phyloP scores from a whole-genome alignment of 2,113 vertebrate species.

The Cyprinodon variegatus region DNA sequence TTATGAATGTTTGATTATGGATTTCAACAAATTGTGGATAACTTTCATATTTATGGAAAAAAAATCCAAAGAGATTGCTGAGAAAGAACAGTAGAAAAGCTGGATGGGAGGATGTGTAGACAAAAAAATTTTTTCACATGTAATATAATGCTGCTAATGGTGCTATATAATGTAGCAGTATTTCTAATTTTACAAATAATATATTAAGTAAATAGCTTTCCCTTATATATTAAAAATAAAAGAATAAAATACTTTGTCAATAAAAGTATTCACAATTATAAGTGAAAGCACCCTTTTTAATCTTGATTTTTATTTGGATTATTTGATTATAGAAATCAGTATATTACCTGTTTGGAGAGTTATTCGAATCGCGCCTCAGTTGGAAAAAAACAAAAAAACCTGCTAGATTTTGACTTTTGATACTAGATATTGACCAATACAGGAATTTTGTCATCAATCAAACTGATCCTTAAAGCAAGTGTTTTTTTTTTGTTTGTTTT shows the following conservation, averaged over 20 bases:
- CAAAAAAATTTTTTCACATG: slow-evolving; percentile 22
- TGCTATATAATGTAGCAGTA: background rate
- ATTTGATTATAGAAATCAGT: background rate
- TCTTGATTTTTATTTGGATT: background rate
- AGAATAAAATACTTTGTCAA: too few relatives aligned
- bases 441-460: too few relatives aligned
- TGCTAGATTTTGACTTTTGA: too few relatives aligned
- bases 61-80: slow-evolving; percentile 13
- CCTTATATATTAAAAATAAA: too few relatives aligned
- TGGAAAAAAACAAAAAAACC: background rate
- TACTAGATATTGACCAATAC: too few relatives aligned
- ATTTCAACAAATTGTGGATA: slow-evolving; percentile 36
- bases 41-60: slow-evolving; percentile 40
- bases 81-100: slow-evolving; percentile 5
- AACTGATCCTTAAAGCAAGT: too few relatives aligned
- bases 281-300: background rate
- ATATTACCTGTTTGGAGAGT: background rate
- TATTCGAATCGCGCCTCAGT: too few relatives aligned
- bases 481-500: too few relatives aligned
- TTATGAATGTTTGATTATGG: slow-evolving; percentile 59
- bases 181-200: background rate
- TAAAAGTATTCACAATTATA: too few relatives aligned
- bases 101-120: slow-evolving; percentile 17
- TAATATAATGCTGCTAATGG: background rate
- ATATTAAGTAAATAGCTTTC: too few relatives aligned